These are phyloP conservation scores for Pyrgus malvae DNA, from an alignment of 2,888 invertebrate species.

Conservation along the genomic window DNA sequence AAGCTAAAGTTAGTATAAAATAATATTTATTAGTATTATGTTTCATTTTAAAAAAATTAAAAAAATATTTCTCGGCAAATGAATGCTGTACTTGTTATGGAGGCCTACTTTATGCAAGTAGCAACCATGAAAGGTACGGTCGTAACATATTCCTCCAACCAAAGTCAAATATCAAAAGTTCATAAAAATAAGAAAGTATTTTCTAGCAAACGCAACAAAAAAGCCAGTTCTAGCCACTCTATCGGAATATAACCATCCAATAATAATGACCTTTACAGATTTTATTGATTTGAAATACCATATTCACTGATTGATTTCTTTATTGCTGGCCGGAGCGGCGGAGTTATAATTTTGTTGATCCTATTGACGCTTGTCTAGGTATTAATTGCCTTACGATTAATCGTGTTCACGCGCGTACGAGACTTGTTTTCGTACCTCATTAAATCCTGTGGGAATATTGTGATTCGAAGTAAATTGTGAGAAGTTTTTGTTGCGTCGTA, in stretches of 20 bases:
- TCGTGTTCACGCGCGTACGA: slow-evolving; percentile 64
- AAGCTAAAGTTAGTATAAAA: too few relatives aligned
- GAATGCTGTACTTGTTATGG: too few relatives aligned
- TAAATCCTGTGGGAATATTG: slow-evolving; percentile 64
- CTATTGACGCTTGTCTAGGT: slow-evolving; percentile 68
- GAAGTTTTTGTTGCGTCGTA: too few relatives aligned
- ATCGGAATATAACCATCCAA: slow-evolving; percentile 44
- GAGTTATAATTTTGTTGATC: slow-evolving; percentile 62
- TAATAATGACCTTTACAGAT: slow-evolving; percentile 69
- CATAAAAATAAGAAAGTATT: too few relatives aligned
- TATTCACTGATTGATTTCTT: slow-evolving; percentile 80
- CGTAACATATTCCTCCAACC: too few relatives aligned
- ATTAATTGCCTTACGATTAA: slow-evolving; percentile 72
- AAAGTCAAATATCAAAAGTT: too few relatives aligned
- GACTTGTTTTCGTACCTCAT: slow-evolving; percentile 75
- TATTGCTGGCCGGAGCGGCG: slow-evolving; percentile 67
- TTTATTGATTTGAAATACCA: slow-evolving; percentile 81
- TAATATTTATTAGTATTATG: too few relatives aligned
- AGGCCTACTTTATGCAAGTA: too few relatives aligned
- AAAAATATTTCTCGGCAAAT: too few relatives aligned
- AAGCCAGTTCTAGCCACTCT: slow-evolving; percentile 46
- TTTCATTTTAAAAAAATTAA: too few relatives aligned
- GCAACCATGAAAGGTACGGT: too few relatives aligned
- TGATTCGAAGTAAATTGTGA: slow-evolving; percentile 31
- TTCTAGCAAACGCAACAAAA: background rate